Evolutionary conservation across 1,140 invertebrate genomes (phyloP).

Genomic region (Calosoma granatense): DNA sequence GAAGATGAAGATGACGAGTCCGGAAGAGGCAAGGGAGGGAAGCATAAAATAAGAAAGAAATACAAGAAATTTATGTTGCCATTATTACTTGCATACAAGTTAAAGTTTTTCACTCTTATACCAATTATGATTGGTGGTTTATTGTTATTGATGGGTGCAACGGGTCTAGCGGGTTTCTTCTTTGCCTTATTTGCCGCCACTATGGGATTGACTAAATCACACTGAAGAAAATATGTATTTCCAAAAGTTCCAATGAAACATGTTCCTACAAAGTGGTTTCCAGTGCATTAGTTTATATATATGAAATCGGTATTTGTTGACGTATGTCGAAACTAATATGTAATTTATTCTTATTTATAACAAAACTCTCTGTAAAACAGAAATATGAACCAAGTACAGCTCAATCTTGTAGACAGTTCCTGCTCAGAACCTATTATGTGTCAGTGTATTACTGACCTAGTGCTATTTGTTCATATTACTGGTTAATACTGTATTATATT

Average conservation of each 20-base stretch:
- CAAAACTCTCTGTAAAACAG: too few relatives aligned
- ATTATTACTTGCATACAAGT: slow-evolving; percentile 65
- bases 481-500: too few relatives aligned
- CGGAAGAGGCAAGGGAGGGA: slow-evolving; percentile 24
- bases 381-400: too few relatives aligned
- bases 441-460: too few relatives aligned
- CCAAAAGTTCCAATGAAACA: neutral
- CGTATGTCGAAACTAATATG: too few relatives aligned
- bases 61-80: slow-evolving; percentile 60
- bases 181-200: slow-evolving; percentile 66
- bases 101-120: slow-evolving; percentile 70
- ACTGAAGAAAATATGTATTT: neutral
- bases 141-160: slow-evolving; percentile 59
- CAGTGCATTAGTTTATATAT: neutral
- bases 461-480: too few relatives aligned
- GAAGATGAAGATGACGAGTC: slow-evolving; percentile 15
- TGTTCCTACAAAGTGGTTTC: neutral
- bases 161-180: slow-evolving; percentile 72
- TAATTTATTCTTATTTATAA: neutral
- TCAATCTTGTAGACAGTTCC: too few relatives aligned
- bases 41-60: slow-evolving; percentile 43
- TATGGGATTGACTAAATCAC: slow-evolving; percentile 31
- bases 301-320: too few relatives aligned
- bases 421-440: too few relatives aligned
- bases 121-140: slow-evolving; percentile 64